A percentile compares a stretch with the other conserved stretches of the same genome.
These are phyloP conservation scores for Falco naumanni DNA, from an alignment of 2,797 vertebrate species.

Conservation along the genomic window DNA sequence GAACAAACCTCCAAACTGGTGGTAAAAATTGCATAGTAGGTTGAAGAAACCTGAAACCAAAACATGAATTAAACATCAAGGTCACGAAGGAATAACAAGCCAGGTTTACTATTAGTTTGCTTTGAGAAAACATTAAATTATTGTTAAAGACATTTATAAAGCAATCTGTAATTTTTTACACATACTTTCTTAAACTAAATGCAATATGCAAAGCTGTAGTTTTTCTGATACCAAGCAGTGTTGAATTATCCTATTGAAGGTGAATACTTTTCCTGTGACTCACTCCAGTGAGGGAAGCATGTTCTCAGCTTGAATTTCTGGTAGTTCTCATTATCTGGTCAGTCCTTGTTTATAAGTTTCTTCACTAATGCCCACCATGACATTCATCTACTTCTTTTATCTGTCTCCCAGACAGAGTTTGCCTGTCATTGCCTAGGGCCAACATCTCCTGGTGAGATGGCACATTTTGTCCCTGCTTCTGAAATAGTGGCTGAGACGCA, in stretches of 20 bases:
- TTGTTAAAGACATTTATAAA: background rate
- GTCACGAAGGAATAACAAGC: background rate
- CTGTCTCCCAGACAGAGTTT: background rate
- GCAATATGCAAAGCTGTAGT: background rate
- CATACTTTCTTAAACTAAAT: background rate
- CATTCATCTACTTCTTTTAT: background rate
- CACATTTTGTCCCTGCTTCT: background rate
- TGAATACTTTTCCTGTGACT: background rate
- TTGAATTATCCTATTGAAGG: background rate
- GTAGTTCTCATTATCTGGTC: background rate
- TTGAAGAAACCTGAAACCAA: slow-evolving; percentile 46
- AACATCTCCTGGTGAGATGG: background rate
- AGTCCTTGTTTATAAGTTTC: background rate
- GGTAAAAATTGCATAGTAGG: slow-evolving; percentile 33
- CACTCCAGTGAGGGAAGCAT: background rate
- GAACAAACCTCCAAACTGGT: slow-evolving; percentile 21
- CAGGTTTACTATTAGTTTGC: background rate
- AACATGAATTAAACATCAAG: slow-evolving; percentile 25
- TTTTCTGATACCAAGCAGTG: background rate
- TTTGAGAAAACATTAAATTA: background rate
- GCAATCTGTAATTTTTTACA: background rate
- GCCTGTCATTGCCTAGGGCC: background rate
- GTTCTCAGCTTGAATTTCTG: background rate
- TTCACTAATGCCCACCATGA: background rate
- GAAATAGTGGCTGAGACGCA: background rate